These are phyloP conservation scores for Lepidotrigona ventralis DNA, from an alignment of 1,140 invertebrate genomes.

Conservation along the genomic window DNA sequence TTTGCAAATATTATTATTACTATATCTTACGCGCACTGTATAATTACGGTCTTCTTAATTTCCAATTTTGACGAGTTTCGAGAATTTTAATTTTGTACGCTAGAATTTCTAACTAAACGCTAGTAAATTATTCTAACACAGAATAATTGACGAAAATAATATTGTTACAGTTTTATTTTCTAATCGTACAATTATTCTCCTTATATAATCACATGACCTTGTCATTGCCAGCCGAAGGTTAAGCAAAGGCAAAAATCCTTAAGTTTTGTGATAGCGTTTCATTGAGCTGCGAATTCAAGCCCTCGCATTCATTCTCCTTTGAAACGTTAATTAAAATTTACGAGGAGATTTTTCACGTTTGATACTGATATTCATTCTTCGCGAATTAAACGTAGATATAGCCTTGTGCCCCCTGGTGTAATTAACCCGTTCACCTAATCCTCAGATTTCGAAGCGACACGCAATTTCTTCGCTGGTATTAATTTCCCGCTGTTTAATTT, in stretches of 20 bases:
- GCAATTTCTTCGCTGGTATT: slow-evolving; percentile 13
- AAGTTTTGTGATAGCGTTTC: neutral
- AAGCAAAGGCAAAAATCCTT: neutral
- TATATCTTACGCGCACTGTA: no score
- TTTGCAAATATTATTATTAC: no score
- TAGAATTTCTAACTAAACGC: no score
- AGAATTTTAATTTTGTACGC: no score
- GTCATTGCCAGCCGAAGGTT: neutral
- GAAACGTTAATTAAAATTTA: neutral
- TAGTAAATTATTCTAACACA: no score
- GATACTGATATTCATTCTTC: neutral
- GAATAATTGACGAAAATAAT: no score
- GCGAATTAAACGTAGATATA: neutral
- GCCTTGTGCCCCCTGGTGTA: no score
- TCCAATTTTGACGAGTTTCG: no score
- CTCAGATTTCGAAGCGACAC: neutral
- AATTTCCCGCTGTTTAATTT: slow-evolving; percentile 21
- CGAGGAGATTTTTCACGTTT: neutral
- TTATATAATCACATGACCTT: no score
- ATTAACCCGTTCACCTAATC: slow-evolving; percentile 4
- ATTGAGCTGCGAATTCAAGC: neutral
- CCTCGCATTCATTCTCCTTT: neutral
- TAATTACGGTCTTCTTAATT: no score
- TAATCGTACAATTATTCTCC: no score
- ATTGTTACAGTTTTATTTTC: no score